A percentile compares a stretch with the other conserved stretches of the same genome.
These are phyloP conservation scores for Yponomeuta evonymella DNA, from an alignment of 2,888 invertebrate genomes.

Conservation along the genomic window DNA sequence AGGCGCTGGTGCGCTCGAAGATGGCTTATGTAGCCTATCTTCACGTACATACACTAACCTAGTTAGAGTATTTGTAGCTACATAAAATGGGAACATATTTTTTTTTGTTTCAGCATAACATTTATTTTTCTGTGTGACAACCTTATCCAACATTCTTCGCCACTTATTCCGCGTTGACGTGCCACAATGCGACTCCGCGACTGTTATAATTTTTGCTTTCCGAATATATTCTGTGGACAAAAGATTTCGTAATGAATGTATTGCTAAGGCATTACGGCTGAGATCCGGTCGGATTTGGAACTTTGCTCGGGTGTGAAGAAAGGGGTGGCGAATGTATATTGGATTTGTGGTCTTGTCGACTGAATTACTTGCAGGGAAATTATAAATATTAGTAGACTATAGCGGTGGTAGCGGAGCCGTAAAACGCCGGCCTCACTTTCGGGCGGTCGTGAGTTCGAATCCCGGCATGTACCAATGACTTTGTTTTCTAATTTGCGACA, in stretches of 20 bases:
- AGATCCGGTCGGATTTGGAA: conserved; percentile 6
- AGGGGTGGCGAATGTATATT: background rate
- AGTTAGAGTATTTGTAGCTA: too few relatives aligned
- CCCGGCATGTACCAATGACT: too few relatives aligned
- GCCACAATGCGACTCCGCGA: conserved; percentile 54
- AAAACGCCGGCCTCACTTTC: too few relatives aligned
- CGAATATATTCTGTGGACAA: conserved; percentile 65
- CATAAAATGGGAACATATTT: background rate
- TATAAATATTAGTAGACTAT: too few relatives aligned
- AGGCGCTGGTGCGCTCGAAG: too few relatives aligned
- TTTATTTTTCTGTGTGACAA: conserved; percentile 27
- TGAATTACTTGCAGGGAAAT: too few relatives aligned
- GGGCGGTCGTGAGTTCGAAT: too few relatives aligned
- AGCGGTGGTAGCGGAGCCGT: too few relatives aligned
- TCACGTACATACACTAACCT: too few relatives aligned
- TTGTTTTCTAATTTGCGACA: too few relatives aligned
- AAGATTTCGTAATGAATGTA: conserved; percentile 70
- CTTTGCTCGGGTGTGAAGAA: background rate
- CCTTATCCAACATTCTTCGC: conserved; percentile 41
- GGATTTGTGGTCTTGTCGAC: background rate
- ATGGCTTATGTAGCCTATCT: too few relatives aligned
- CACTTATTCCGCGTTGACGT: conserved; percentile 61
- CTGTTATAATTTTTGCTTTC: conserved; percentile 74
- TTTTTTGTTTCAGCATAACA: background rate
- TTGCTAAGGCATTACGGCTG: conserved; percentile 63